Evolutionary conservation across 2,797 vertebrate species (phyloP).

Genomic region (Lacerta bilineata): DNA sequence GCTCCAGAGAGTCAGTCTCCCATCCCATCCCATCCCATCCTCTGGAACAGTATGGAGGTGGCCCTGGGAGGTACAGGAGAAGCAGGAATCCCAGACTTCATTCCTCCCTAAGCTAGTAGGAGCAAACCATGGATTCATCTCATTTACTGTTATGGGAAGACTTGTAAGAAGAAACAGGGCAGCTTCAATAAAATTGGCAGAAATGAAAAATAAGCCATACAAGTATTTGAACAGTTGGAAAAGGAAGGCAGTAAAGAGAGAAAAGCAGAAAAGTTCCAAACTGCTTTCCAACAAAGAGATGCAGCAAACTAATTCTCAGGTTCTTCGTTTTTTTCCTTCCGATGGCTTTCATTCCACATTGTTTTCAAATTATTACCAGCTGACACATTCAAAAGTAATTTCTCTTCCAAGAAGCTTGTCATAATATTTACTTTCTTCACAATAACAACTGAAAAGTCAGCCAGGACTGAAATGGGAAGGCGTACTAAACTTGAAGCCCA

Average conservation of each 20-base stretch:
- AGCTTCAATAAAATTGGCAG: conserved; percentile 11
- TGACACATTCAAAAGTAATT: conserved; percentile 56
- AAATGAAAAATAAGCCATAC: conserved; percentile 8
- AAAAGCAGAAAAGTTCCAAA: not conserved
- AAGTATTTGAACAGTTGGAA: not conserved
- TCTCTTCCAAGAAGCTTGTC: conserved; percentile 61
- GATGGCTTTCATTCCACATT: conserved; percentile 48
- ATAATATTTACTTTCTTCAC: conserved; percentile 66
- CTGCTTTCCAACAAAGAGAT: conserved; percentile 26
- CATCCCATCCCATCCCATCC: too few relatives aligned
- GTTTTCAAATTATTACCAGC: conserved; percentile 61
- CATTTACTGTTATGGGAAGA: not conserved
- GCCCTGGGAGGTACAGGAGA: too few relatives aligned
- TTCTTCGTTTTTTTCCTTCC: conserved; percentile 42
- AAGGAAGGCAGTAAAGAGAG: not conserved
- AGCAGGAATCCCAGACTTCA: too few relatives aligned
- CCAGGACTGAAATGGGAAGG: conserved; percentile 48
- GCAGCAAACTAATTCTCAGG: conserved; percentile 44
- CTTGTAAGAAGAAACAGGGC: not conserved
- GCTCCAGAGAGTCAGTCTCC: too few relatives aligned
- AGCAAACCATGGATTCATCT: too few relatives aligned
- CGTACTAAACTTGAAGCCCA: conserved; percentile 29
- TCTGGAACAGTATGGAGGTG: too few relatives aligned
- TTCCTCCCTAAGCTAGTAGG: too few relatives aligned
- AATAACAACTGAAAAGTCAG: conserved; percentile 62